Evolutionary conservation across 2,113 vertebrate species (phyloP), one percentile per base, ranked within the genome.

Genomic region (Cochlearius cochlearius): DNA sequence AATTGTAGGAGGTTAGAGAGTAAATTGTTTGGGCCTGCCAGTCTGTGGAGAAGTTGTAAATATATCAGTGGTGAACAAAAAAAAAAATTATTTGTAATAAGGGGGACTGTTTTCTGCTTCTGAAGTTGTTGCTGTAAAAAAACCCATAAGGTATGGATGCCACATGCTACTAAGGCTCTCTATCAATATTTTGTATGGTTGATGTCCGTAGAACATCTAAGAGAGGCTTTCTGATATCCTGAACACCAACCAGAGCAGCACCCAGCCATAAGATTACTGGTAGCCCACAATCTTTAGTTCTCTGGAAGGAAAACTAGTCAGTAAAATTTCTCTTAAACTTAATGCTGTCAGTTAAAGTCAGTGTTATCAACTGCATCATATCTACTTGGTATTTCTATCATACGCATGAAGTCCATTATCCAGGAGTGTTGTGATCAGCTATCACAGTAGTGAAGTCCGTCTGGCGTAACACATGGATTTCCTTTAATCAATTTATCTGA

Each of bases 91-190:
- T 56, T 79, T 69, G 11, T 72, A 88, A 38, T 45, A 45, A 64
- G 9, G 15, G 4, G 32, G 17, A 30, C 23, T 45, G 7, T 66
- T 83, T 88, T 92, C 43, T 82, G 23, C 63, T 93, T 86, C 63
- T 80, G 43, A 90, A 86, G 22, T 41, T 53, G 32, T 62, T 79
- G 18, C 29, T 76, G 16, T 74, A 8, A 60, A 43, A 82, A 71
- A 52, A 9, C 0, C 41, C 5, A 27, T 25, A 53, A 0, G 0
- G 36, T 68, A 52, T 32, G 45, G 50, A 78, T 75, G n/a, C 36
- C 16, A 78, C 34, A 64, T 53, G 38, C 45, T 56, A 25, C 38
- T 73, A 43, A 63, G 52, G 18, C 15, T 74, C n/a, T 93, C 39
- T 73, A 19, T 74, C 59, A 72, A 3, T 85, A 36, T 84, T 60